Conservation (phyloP, 2,797 vertebrate species). For the Ataeniobius toweri region DNA sequence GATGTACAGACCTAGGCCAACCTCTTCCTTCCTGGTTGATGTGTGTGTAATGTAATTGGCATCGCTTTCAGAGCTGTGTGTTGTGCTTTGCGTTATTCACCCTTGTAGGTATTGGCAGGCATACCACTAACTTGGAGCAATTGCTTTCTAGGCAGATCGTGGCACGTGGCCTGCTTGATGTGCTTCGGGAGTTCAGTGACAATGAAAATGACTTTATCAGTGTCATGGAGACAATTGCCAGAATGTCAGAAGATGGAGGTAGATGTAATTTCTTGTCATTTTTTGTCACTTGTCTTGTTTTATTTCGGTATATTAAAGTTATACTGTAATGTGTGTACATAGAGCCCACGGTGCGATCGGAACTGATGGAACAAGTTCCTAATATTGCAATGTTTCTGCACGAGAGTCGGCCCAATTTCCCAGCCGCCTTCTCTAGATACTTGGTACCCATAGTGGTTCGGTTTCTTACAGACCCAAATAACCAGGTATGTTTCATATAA, state of each 20-base stretch:
- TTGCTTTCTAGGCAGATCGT: slow-evolving; percentile 87
- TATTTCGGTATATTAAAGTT: slow-evolving; percentile 8
- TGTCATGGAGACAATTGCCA: slow-evolving; percentile 89
- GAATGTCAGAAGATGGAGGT: slow-evolving; percentile 94
- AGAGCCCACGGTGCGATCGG: slow-evolving; percentile 91
- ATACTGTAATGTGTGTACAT: slow-evolving; percentile 33
- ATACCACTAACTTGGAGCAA: slow-evolving; percentile 58
- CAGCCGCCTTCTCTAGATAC: slow-evolving; percentile 86
- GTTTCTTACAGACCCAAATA: slow-evolving; percentile 90
- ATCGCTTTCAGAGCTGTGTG: slow-evolving; percentile 41
- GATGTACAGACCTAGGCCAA: slow-evolving; percentile 34
- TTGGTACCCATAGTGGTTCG: slow-evolving; percentile 87
- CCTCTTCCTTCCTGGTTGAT: slow-evolving; percentile 29
- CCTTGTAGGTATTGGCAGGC: slow-evolving; percentile 62
- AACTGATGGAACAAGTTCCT: slow-evolving; percentile 93
- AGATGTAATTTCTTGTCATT: slow-evolving; percentile 50
- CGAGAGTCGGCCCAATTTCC: slow-evolving; percentile 88
- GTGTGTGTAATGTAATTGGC: slow-evolving; percentile 42
- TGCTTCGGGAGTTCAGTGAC: slow-evolving; percentile 89
- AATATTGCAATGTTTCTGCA: slow-evolving; percentile 90
- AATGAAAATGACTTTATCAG: slow-evolving; percentile 90
- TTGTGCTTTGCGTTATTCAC: slow-evolving; percentile 33
- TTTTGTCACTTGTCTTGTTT: neutral
- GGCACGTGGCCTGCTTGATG: slow-evolving; percentile 87
- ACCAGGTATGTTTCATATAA: slow-evolving; percentile 80